Conservation (phyloP, 2,888 invertebrate species). For the Amphipoea lucens region DNA sequence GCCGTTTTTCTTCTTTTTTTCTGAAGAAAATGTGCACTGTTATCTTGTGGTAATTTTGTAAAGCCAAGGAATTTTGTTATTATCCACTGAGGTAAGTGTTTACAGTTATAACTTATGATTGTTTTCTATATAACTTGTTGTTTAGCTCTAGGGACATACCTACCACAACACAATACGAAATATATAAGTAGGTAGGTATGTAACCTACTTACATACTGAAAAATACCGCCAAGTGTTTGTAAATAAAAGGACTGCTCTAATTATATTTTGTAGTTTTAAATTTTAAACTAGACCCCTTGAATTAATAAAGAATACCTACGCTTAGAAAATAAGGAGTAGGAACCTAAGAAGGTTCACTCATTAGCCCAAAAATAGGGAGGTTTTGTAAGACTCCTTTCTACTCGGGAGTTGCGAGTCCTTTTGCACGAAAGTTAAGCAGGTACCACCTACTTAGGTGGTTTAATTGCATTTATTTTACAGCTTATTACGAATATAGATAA, state of each 20-base stretch:
- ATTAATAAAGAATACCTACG: background rate
- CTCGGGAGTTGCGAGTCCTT: background rate
- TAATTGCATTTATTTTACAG: background rate
- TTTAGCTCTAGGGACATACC: background rate
- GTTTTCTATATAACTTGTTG: slow-evolving; percentile 12
- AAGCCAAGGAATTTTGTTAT: slow-evolving; percentile 41
- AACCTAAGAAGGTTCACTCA: background rate
- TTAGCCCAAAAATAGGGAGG: background rate
- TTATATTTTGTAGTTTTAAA: background rate
- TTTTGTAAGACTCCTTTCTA: background rate
- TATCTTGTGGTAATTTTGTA: slow-evolving; percentile 31
- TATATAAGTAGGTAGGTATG: background rate
- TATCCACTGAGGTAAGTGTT: slow-evolving; percentile 41
- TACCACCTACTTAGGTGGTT: too few relatives aligned
- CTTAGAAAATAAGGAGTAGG: background rate
- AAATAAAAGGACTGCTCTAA: slow-evolving; percentile 26
- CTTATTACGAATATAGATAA: background rate
- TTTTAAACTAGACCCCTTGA: background rate
- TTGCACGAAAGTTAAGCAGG: background rate
- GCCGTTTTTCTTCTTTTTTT: slow-evolving; percentile 45
- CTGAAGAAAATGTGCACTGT: slow-evolving; percentile 20
- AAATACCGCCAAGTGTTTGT: slow-evolving; percentile 32
- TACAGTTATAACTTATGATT: background rate
- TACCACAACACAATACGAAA: background rate
- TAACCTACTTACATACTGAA: background rate